phyloP scores from a whole-genome alignment of 1,140 invertebrate species.

The Drosophila quadrilineata region DNA sequence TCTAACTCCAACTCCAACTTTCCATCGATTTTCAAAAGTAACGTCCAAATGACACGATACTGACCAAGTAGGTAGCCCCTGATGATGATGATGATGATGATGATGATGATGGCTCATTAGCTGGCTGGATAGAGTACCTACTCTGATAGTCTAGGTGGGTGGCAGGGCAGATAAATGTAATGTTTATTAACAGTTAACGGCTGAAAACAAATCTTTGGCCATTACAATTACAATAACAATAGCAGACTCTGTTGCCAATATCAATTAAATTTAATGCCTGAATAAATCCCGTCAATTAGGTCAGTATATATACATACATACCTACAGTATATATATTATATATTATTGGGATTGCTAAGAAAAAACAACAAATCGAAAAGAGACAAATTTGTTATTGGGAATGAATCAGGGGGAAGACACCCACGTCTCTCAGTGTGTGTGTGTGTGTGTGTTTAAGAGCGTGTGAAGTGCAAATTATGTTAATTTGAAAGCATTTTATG shows the following conservation, averaged over 20 bases:
- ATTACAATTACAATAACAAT: constrained; percentile 25
- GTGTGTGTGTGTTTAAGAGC: background rate
- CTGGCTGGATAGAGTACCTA: too few species aligned
- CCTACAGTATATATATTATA: too few species aligned
- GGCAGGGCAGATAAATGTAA: background rate
- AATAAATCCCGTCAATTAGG: background rate
- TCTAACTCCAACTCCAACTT: background rate
- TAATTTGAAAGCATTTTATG: constrained; percentile 70
- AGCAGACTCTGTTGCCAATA: constrained; percentile 9
- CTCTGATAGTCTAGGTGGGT: too few species aligned
- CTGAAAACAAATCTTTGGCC: constrained; percentile 28
- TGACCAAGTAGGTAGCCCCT: constrained; percentile 12
- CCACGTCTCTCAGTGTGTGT: background rate
- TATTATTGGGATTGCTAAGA: too few species aligned
- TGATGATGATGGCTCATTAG: constrained; percentile 26
- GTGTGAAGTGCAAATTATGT: constrained; percentile 64
- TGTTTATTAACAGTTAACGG: constrained; percentile 19
- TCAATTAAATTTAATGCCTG: constrained; percentile 21
- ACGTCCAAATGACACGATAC: constrained; percentile 20
- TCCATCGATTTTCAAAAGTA: constrained; percentile 8
- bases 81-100: constrained; percentile 15
- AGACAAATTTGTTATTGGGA: constrained; percentile 7
- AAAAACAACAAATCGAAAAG: constrained; percentile 19
- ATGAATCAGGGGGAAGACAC: constrained; percentile 23
- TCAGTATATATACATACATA: too few species aligned